Evolutionary conservation across 1,140 invertebrate genomes (phyloP), one percentile per base, ranked within the genome.

Genomic region (Hylaeus volcanicus): DNA sequence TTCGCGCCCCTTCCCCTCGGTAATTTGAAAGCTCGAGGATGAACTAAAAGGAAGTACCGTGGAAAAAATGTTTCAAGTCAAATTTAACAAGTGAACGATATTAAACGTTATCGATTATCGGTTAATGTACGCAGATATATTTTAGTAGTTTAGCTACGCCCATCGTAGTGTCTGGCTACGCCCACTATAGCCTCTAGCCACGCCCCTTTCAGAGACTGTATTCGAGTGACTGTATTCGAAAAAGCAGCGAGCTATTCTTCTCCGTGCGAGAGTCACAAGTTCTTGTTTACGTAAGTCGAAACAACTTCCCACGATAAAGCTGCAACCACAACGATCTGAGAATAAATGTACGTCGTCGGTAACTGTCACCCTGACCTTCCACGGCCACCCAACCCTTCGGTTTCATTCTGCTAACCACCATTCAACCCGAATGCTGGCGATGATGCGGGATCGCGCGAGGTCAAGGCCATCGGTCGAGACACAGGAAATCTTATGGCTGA

Each of bases 401-500:
- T 78, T 78, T 78, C 75, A 14, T 71, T 78, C 75, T 61, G 58
- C 37, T 43, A 63, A 45, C 68, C 75, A 53, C 75, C 68, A 63
- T 78, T 78, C 75, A 78, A 12, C 56, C 39, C 68, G 68, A 78
- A 78, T 63, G 48, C 48, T 12, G 48, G 14, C 68, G 48, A 72
- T 78, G 68, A 78, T 78, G 75, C 53, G 68, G 75, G 43, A 58
- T 60, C 65, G 74, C 12, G 51, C 64, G 58, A 71, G 75, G 75
- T 78, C 58, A 72, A 78, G 75, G 68, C 26, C 69, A 5, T 14
- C 15, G 70, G 37, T 73, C 60, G 76, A 79, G 76, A 73, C 76
- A 65, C 76, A 73, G 70, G 76, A 79, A 79, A 79, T 79, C 76
- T 73, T 73, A 56, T 70, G 75, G 66, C 75, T 77, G 75, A 77